Percentiles rank a stretch among this genome's conserved stretches.
These are phyloP conservation scores for Cebidichthys violaceus DNA, from an alignment of 2,113 vertebrate genomes.

Conservation along the genomic window DNA sequence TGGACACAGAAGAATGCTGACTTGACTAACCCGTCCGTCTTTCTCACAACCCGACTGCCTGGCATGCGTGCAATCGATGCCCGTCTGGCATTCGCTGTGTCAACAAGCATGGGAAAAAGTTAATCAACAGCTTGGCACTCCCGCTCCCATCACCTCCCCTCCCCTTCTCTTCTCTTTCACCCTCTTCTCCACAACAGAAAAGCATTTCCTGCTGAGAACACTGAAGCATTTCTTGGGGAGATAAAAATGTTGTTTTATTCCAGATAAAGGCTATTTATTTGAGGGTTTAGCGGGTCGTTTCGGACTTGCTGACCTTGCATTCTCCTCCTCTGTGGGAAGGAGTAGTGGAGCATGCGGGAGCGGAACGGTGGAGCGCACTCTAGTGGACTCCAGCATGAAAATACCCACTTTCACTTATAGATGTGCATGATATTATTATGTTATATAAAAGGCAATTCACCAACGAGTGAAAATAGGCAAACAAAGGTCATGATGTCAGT, in stretches of 20 bases:
- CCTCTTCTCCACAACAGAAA: not conserved
- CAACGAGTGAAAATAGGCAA: not conserved
- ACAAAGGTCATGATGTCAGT: not conserved
- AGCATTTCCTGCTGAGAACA: not conserved
- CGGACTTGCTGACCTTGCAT: constrained; percentile 32
- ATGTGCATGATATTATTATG: not conserved
- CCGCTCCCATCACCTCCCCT: constrained; percentile 4
- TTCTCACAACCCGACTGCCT: constrained; percentile 62
- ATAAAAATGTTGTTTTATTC: not conserved
- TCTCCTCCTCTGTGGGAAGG: constrained; percentile 32
- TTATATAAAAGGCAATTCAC: not conserved
- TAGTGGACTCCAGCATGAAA: not conserved
- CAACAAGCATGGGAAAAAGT: constrained; percentile 77
- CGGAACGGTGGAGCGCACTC: not conserved
- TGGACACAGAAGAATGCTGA: constrained; percentile 47
- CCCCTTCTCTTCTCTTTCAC: not conserved
- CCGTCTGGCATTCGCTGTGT: constrained; percentile 64
- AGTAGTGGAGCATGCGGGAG: not conserved
- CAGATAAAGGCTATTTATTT: not conserved
- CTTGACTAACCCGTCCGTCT: constrained; percentile 14
- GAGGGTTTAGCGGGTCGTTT: constrained; percentile 2
- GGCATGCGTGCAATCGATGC: constrained; percentile 73
- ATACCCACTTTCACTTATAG: not conserved
- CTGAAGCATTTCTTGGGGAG: not conserved
- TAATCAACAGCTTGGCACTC: constrained; percentile 60